Evolutionary conservation across 2,113 vertebrate genomes (phyloP).

Genomic region (Odontesthes bonariensis): DNA sequence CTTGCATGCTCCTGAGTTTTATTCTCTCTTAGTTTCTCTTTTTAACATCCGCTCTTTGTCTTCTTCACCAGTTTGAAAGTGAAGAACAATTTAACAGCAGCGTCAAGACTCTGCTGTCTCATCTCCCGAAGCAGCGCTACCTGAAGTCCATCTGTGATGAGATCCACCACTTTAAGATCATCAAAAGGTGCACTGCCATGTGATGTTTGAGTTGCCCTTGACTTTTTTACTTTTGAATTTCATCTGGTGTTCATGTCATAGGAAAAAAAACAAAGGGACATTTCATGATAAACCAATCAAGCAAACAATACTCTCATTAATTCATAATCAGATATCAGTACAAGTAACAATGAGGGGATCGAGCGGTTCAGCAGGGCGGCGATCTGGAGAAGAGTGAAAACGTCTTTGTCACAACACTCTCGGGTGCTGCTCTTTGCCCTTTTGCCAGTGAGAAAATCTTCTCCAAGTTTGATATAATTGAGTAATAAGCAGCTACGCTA

Average conservation of each 20-base stretch:
- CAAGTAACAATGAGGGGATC: neutral
- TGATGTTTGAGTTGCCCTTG: neutral
- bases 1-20: neutral
- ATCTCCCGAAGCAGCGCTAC: conserved; percentile 93
- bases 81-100: conserved; percentile 92
- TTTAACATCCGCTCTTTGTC: neutral
- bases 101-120: conserved; percentile 91
- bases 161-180: conserved; percentile 92
- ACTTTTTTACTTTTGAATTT: neutral
- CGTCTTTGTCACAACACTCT: too few relatives aligned
- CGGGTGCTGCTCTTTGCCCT: too few relatives aligned
- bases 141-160: conserved; percentile 94
- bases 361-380: neutral
- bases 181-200: conserved; percentile 85
- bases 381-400: too few relatives aligned
- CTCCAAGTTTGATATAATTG: too few relatives aligned
- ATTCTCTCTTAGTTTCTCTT: neutral
- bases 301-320: neutral
- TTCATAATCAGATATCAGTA: neutral
- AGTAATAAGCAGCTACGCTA: too few relatives aligned
- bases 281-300: neutral
- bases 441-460: too few relatives aligned
- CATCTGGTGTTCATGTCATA: too few relatives aligned
- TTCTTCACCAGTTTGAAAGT: conserved; percentile 85
- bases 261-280: neutral